Conservation (phyloP, 1,140 invertebrate genomes). For the Anastrepha ludens region DNA sequence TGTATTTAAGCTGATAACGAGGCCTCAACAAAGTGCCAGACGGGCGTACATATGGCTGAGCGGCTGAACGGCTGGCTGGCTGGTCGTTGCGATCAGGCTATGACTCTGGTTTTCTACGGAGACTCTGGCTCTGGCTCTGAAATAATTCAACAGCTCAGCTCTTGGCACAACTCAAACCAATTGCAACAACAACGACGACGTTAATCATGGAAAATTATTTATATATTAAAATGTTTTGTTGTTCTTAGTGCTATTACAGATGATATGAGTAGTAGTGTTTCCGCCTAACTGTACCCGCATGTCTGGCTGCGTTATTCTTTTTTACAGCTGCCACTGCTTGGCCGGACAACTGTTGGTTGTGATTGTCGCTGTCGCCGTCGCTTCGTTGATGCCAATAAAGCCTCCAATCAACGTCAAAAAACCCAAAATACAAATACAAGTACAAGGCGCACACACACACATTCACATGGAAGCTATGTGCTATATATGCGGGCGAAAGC, state of each 20-base stretch:
- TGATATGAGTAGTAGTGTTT: neutral
- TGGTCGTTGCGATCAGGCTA: constrained; percentile 31
- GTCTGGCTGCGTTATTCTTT: neutral
- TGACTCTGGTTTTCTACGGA: neutral
- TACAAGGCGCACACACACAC: neutral
- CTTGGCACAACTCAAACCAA: neutral
- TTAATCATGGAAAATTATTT: neutral
- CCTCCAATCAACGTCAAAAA: constrained; percentile 5
- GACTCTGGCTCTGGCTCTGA: neutral
- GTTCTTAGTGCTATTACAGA: neutral
- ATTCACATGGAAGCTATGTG: neutral
- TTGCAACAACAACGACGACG: neutral
- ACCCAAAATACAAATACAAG: neutral
- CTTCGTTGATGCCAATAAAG: constrained; percentile 25
- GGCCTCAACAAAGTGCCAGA: constrained; percentile 9
- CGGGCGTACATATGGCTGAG: constrained; percentile 14
- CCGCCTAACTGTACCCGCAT: neutral
- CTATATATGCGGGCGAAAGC: neutral
- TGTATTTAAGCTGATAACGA: constrained; percentile 46
- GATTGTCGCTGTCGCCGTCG: constrained; percentile 26
- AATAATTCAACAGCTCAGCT: neutral
- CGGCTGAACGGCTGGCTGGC: neutral
- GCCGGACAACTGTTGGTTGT: constrained; percentile 1
- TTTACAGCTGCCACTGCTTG: neutral
- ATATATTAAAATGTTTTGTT: neutral